Conservation (phyloP, 2,888 invertebrate species). For the Lasioglossum zephyrum region DNA sequence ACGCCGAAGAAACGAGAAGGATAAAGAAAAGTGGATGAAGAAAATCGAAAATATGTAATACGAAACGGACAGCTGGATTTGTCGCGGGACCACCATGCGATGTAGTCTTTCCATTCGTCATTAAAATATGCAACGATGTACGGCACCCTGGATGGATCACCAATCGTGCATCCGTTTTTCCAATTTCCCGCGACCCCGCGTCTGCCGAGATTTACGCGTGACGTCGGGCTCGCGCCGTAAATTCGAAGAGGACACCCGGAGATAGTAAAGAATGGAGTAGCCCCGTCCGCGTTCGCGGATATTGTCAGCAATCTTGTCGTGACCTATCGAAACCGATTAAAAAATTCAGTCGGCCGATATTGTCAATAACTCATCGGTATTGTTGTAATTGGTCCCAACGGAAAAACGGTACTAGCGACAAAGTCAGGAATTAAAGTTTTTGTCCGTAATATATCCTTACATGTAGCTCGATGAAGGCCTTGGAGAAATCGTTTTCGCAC, state of each 20-base stretch:
- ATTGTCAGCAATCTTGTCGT: conserved; percentile 63
- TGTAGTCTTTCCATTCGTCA: conserved; percentile 71
- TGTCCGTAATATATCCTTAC: background rate
- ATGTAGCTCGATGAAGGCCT: background rate
- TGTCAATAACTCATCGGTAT: conserved; percentile 23
- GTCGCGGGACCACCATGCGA: conserved; percentile 65
- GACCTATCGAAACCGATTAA: conserved; percentile 59
- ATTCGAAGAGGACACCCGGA: conserved; percentile 61
- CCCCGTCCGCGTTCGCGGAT: conserved; percentile 53
- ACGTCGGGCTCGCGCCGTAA: conserved; percentile 65
- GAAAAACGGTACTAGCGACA: background rate
- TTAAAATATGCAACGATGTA: conserved; percentile 78
- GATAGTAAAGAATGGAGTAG: conserved; percentile 66
- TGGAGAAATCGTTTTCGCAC: background rate
- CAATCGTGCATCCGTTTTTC: conserved; percentile 71
- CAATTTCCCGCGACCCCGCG: conserved; percentile 71
- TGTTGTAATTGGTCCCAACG: conserved; percentile 12
- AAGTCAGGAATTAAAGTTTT: background rate
- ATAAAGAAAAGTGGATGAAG: background rate
- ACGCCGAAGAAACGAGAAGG: background rate
- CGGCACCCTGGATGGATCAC: conserved; percentile 64
- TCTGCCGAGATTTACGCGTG: conserved; percentile 69
- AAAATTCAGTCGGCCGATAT: conserved; percentile 19
- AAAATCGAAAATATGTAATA: conserved; percentile 6
- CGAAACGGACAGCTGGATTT: conserved; percentile 73